Conservation (phyloP, 1,140 invertebrate species). For the Drosophila willistoni region DNA sequence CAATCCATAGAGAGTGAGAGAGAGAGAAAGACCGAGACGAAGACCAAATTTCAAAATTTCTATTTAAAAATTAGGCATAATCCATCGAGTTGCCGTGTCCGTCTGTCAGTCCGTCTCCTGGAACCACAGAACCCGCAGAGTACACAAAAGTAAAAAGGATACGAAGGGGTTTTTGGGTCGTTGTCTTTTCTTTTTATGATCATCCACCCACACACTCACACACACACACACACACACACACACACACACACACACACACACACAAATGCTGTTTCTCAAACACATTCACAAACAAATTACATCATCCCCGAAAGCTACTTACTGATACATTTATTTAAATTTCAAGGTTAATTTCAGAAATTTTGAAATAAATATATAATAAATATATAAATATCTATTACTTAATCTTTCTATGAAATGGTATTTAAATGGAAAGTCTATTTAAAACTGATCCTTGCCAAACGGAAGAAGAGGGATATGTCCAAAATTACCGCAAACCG, state of each 20-base stretch:
- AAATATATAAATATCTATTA: too few relatives aligned
- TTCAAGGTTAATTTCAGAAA: too few relatives aligned
- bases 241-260: not conserved
- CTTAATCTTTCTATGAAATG: too few relatives aligned
- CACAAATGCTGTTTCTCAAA: not conserved
- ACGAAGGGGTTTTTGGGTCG: conserved; percentile 8
- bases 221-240: not conserved
- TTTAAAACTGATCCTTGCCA: too few relatives aligned
- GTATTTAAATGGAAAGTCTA: too few relatives aligned
- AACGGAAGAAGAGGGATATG: too few relatives aligned
- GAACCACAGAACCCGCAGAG: conserved; percentile 62
- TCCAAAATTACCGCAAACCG: too few relatives aligned
- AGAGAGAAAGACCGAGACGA: conserved; percentile 52
- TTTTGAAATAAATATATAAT: too few relatives aligned
- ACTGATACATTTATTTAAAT: too few relatives aligned
- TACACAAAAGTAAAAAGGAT: conserved; percentile 32
- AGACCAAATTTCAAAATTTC: conserved; percentile 49
- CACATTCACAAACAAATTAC: not conserved
- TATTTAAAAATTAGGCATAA: conserved; percentile 79
- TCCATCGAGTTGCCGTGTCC: conserved; percentile 34
- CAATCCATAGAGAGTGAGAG: not conserved
- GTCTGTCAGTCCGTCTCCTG: not conserved
- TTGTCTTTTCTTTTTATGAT: not conserved
- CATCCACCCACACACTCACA: not conserved
- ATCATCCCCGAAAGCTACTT: not conserved